These are phyloP conservation scores for Psammodynastes pulverulentus DNA, from an alignment of 2,113 vertebrate genomes.

Conservation along the genomic window DNA sequence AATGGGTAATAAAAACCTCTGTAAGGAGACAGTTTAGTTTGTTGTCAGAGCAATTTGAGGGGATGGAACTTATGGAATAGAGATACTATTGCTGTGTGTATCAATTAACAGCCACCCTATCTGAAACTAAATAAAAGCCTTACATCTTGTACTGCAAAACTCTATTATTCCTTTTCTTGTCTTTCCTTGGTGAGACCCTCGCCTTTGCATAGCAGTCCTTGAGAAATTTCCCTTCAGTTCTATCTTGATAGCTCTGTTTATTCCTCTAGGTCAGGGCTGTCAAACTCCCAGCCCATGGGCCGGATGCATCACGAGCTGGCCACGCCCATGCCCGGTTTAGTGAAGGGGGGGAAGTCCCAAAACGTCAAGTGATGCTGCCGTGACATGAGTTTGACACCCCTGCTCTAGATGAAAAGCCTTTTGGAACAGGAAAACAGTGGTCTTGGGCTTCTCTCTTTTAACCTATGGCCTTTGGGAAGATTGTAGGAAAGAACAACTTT, in stretches of 20 bases:
- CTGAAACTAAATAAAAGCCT: background rate
- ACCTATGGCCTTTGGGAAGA: background rate
- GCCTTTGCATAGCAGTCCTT: background rate
- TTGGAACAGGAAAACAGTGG: background rate
- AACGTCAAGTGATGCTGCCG: too few species aligned
- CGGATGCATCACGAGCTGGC: too few species aligned
- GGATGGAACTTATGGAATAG: background rate
- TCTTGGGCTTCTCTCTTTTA: background rate
- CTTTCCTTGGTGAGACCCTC: background rate
- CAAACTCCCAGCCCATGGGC: too few species aligned
- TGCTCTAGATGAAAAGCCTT: background rate
- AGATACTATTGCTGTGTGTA: background rate
- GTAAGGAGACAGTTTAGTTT: background rate
- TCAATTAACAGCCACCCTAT: background rate
- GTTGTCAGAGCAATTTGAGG: background rate
- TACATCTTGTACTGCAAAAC: background rate
- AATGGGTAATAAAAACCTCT: background rate
- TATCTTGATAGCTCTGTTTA: background rate
- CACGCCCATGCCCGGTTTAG: too few species aligned
- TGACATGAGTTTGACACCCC: too few species aligned
- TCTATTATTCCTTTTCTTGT: background rate
- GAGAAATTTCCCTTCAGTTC: background rate
- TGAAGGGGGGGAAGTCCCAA: too few species aligned
- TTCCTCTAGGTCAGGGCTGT: background rate
- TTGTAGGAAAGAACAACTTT: background rate